phyloP scores from a whole-genome alignment of 2,888 invertebrate species.

The Habrosyne pyritoides region DNA sequence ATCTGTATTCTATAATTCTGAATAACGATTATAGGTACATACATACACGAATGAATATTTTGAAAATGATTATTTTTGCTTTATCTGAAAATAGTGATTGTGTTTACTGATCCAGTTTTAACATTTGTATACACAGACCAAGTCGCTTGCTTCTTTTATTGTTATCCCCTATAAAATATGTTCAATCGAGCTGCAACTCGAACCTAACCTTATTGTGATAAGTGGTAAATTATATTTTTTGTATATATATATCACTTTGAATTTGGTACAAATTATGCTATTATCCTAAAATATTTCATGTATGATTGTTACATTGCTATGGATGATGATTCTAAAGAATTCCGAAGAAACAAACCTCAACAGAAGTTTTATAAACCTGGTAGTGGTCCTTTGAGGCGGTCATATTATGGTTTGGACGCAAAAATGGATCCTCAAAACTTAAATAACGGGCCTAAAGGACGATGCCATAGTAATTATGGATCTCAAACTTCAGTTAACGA shows the following conservation, averaged over 20 bases:
- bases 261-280: constrained; percentile 41
- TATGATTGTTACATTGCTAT: constrained; percentile 68
- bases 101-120: not conserved
- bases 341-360: constrained; percentile 86
- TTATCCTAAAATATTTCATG: constrained; percentile 47
- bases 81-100: not conserved
- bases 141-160: not conserved
- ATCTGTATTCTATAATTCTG: no score
- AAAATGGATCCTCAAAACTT: constrained; percentile 78
- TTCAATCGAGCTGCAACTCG: constrained; percentile 36
- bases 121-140: not conserved
- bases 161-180: not conserved
- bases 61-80: not conserved
- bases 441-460: constrained; percentile 56
- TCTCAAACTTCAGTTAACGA: constrained; percentile 71
- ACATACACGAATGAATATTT: no score
- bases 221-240: constrained; percentile 22
- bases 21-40: no score
- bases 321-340: constrained; percentile 83
- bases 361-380: constrained; percentile 90
- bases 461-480: constrained; percentile 63
- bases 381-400: constrained; percentile 89
- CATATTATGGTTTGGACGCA: constrained; percentile 83
- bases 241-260: not conserved
- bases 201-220: constrained; percentile 63